phyloP scores from a whole-genome alignment of 2,888 invertebrate species.

The Tenthredo amoena region DNA sequence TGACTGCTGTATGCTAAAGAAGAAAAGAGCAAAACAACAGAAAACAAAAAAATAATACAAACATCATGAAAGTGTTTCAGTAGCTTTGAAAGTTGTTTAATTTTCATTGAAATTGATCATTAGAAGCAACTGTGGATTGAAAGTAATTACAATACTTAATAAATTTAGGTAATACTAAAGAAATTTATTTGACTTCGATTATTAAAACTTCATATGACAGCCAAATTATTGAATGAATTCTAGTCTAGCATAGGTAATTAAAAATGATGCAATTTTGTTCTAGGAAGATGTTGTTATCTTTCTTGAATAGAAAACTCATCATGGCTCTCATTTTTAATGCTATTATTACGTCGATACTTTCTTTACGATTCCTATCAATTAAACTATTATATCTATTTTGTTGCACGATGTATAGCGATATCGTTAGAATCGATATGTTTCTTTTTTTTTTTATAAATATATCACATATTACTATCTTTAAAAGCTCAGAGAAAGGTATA shows the following conservation, averaged over 20 bases:
- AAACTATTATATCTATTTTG: not conserved
- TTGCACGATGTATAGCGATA: not conserved
- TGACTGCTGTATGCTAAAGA: slow-evolving; percentile 8
- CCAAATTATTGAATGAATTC: slow-evolving; percentile 20
- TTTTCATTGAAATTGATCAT: slow-evolving; percentile 9
- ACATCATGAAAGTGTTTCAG: not conserved
- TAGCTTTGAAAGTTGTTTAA: not conserved
- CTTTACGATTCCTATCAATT: not conserved
- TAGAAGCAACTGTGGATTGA: slow-evolving; percentile 19
- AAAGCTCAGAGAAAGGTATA: not conserved
- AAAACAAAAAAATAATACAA: not conserved
- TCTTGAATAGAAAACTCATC: slow-evolving; percentile 6
- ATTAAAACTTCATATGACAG: slow-evolving; percentile 14
- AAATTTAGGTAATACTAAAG: not conserved
- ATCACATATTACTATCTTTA: not conserved
- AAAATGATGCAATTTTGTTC: not conserved
- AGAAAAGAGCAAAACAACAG: not conserved
- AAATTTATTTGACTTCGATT: not conserved
- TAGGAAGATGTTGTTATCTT: slow-evolving; percentile 3
- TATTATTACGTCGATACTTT: not conserved
- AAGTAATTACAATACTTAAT: slow-evolving; percentile 17
- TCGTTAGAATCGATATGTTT: not conserved
- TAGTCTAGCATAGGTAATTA: not conserved
- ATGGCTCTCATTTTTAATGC: not conserved
- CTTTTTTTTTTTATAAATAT: slow-evolving; percentile 12